phyloP scores from a whole-genome alignment of 2,888 invertebrate genomes.

The Drosophila histrio region DNA sequence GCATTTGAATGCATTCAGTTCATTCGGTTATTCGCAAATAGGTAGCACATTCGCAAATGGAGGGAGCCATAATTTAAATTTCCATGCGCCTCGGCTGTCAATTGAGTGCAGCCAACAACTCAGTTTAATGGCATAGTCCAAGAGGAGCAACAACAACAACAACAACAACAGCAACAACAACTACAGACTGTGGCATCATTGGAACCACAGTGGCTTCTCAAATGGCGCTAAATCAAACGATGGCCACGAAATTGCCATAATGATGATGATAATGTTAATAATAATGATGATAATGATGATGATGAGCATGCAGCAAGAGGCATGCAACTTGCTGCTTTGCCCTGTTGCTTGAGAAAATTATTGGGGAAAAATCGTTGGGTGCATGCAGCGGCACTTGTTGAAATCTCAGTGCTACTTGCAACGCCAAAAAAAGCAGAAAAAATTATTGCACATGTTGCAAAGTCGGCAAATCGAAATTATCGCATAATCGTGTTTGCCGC shows the following conservation, averaged over 20 bases:
- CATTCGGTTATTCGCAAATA: slow-evolving; percentile 17
- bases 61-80: slow-evolving; percentile 71
- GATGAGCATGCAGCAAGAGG: slow-evolving; percentile 4
- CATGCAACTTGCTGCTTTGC: not conserved
- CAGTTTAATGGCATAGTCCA: slow-evolving; percentile 67
- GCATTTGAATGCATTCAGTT: not conserved
- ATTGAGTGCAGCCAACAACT: slow-evolving; percentile 73
- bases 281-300: slow-evolving; percentile 18
- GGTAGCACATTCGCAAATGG: slow-evolving; percentile 22
- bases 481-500: slow-evolving; percentile 59
- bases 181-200: slow-evolving; percentile 4
- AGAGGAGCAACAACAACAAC: slow-evolving; percentile 24
- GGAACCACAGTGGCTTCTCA: slow-evolving; percentile 21
- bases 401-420: slow-evolving; percentile 62
- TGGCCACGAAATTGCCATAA: slow-evolving; percentile 80
- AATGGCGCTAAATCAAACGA: slow-evolving; percentile 78
- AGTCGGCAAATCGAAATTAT: slow-evolving; percentile 50
- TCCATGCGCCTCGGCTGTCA: slow-evolving; percentile 69
- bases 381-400: slow-evolving; percentile 76
- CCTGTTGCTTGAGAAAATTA: slow-evolving; percentile 46
- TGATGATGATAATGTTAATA: slow-evolving; percentile 50
- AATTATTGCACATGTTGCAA: slow-evolving; percentile 63
- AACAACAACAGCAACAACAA: slow-evolving; percentile 10
- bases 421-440: slow-evolving; percentile 1
- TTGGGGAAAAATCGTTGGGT: slow-evolving; percentile 57